phyloP scores from a whole-genome alignment of 64 coral and sea anemone species.

The Actinia tenebrosa region DNA sequence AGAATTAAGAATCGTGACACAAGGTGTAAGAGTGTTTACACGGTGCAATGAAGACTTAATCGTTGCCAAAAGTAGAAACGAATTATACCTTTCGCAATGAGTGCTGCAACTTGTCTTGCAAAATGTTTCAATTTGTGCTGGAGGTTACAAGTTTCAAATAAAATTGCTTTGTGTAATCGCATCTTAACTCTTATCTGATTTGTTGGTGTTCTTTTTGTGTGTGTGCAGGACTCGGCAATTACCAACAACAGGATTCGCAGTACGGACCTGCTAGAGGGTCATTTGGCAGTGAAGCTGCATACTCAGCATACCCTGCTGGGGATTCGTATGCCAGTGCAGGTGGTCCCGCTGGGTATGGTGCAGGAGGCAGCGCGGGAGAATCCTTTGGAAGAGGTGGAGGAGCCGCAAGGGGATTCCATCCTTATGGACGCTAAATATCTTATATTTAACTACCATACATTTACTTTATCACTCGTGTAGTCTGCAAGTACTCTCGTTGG shows the following conservation, averaged over 20 bases:
- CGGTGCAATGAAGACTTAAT: too few species aligned
- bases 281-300: slow-evolving; percentile 25
- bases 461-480: not conserved
- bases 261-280: slow-evolving; percentile 55
- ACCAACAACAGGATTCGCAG: slow-evolving; percentile 50
- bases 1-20: too few species aligned
- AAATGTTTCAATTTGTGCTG: too few species aligned
- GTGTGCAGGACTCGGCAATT: slow-evolving; percentile 38
- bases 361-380: slow-evolving; percentile 15
- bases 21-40: too few species aligned
- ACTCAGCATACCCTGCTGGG: slow-evolving; percentile 14
- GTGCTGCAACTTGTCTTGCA: too few species aligned
- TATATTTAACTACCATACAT: too few species aligned
- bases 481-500: not conserved
- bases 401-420: slow-evolving; percentile 46
- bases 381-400: slow-evolving; percentile 43
- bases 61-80: too few species aligned
- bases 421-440: slow-evolving; percentile 45
- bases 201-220: not conserved
- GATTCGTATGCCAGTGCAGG: slow-evolving; percentile 14
- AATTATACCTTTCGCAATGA: too few species aligned
- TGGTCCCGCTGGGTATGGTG: not conserved
- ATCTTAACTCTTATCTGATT: not conserved
- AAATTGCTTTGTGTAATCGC: too few species aligned
- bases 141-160: too few species aligned